Percentiles rank a stretch among this genome's conserved stretches.
Conservation (phyloP, 1,140 invertebrate genomes). For the Melitaea cinxia region DNA sequence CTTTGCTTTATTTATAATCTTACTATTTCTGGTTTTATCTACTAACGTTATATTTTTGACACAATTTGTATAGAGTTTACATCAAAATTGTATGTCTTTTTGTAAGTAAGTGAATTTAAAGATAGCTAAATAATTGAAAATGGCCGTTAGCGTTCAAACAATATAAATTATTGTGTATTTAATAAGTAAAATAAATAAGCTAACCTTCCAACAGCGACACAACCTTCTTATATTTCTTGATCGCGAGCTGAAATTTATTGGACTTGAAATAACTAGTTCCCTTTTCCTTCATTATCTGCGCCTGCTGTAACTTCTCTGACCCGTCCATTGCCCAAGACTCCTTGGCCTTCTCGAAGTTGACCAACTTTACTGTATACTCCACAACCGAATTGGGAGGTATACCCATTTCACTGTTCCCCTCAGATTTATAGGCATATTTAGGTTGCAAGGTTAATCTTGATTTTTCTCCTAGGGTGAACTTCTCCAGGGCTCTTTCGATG, state of each 20-base stretch:
- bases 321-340: conserved; percentile 92
- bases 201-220: conserved; percentile 72
- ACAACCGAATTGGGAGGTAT: conserved; percentile 91
- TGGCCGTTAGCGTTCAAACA: no score
- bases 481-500: conserved; percentile 92
- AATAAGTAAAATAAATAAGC: conserved; percentile 25
- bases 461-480: conserved; percentile 92
- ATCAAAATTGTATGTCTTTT: no score
- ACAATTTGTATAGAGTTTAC: no score
- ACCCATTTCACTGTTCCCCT: conserved; percentile 86
- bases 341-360: conserved; percentile 91
- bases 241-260: conserved; percentile 89
- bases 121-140: no score
- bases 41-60: no score
- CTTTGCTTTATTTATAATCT: no score
- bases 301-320: conserved; percentile 90
- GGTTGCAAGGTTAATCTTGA: conserved; percentile 89
- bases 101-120: no score
- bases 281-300: conserved; percentile 93
- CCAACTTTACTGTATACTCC: conserved; percentile 91
- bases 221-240: conserved; percentile 94
- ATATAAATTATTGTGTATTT: no score
- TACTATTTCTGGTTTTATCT: no score
- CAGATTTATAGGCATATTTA: conserved; percentile 91
- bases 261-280: conserved; percentile 95